Evolutionary conservation across 2,797 vertebrate species (phyloP), one percentile per base, ranked within the genome.

Genomic region (Scyliorhinus canicula): DNA sequence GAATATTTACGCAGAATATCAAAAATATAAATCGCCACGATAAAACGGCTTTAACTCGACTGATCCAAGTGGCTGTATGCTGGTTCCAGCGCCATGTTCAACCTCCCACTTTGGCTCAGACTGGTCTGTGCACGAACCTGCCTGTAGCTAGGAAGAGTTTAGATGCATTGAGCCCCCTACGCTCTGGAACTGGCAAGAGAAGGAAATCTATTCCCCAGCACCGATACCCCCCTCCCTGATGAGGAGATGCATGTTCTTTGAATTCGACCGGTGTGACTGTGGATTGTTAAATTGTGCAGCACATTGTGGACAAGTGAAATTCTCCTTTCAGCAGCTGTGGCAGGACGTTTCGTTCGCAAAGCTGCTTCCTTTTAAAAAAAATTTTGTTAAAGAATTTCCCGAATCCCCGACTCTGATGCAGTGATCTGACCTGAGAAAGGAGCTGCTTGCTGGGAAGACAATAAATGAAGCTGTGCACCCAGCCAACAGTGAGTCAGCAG

Each of bases 401-500:
- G 31, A 40, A 63, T 35, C 57, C 86, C 60, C 11, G 5, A 26
- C 88, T 57, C 35, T 40, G 24, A 44, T 65, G 60, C 88, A 65
- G 57, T n/a, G 88, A 91, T 57, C 57, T 65, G 35, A 65, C 60
- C 88, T 24, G 88, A 91, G 60, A 60, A 65, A 63, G 88, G 24
- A 9, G 21, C 60, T 26, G 88, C 88, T 91, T 9, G 4, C 57
- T 40, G 88, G 44, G n/a, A n/a, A 44, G 88, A 69, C 40, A 65
- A 71, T 71, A 93, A 69, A 69, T 71, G 44, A 71, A 74, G 67
- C 47, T n/a, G 47, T 94, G 47, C n/a, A 69, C 93, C 93, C 44
- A 55, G 93, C 93, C 93, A 94, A 55, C 47, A 94, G 93, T 94
- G 93, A 94, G 65, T 94, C 93, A 94, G 65, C 47, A 55, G 93